Percentiles rank a stretch among this genome's conserved stretches.
Evolutionary conservation across 2,113 vertebrate genomes (phyloP).

Genomic region (Capricornis sumatraensis): DNA sequence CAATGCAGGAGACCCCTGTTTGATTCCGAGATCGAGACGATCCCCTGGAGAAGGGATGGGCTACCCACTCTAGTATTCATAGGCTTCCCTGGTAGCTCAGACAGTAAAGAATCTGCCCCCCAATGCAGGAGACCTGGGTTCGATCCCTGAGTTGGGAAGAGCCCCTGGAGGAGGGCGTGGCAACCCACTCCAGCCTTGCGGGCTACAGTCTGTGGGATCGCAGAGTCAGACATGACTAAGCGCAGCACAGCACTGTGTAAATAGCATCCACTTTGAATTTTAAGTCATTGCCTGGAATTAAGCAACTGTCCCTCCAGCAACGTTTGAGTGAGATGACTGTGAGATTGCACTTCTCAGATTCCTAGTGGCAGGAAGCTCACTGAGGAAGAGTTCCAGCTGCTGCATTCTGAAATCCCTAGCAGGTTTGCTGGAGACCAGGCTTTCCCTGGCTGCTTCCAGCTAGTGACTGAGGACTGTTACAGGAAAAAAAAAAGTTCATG

Average conservation of each 20-base stretch:
- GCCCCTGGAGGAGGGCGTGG: not conserved
- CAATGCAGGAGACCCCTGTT: not conserved
- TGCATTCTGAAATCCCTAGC: not conserved
- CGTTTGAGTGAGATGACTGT: not conserved
- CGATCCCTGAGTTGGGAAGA: not conserved
- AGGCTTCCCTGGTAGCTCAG: not conserved
- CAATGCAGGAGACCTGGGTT: not conserved
- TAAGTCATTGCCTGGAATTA: not conserved
- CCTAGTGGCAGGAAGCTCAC: not conserved
- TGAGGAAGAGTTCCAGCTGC: not conserved
- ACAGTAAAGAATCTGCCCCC: not conserved
- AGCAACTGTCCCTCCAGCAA: not conserved
- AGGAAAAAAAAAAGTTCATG: not conserved
- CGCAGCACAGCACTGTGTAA: not conserved
- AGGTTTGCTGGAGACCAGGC: not conserved
- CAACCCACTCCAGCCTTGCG: not conserved
- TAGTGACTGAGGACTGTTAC: not conserved
- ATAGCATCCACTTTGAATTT: not conserved
- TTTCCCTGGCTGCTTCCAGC: not conserved
- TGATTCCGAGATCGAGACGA: not conserved
- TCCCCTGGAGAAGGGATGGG: not conserved
- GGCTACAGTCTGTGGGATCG: not conserved
- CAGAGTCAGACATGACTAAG: not conserved
- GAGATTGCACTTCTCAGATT: not conserved
- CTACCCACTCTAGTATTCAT: not conserved